Percentiles rank a stretch among this genome's conserved stretches.
Conservation (phyloP, 2,113 vertebrate genomes). For the Pangasianodon hypophthalmus region DNA sequence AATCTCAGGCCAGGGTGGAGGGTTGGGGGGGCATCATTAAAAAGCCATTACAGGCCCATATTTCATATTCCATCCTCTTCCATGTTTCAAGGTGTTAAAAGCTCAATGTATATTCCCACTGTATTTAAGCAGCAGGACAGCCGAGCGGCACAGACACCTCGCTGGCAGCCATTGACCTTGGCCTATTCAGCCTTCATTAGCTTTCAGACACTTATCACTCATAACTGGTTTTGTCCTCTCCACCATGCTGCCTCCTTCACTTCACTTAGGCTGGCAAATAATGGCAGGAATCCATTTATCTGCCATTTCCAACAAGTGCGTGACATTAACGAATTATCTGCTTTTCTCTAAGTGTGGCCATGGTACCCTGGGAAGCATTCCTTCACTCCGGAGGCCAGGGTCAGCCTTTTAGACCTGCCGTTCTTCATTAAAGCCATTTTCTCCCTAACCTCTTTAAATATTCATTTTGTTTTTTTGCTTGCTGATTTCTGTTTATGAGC, state of each 20-base stretch:
- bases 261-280: slow-evolving; percentile 82
- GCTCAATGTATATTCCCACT: slow-evolving; percentile 81
- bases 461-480: slow-evolving; percentile 68
- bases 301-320: slow-evolving; percentile 83
- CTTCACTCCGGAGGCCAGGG: slow-evolving; percentile 70
- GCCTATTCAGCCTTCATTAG: slow-evolving; percentile 81
- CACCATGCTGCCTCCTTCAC: slow-evolving; percentile 76
- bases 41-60: slow-evolving; percentile 82
- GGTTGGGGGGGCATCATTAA: slow-evolving; percentile 80
- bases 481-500: slow-evolving; percentile 71
- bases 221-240: slow-evolving; percentile 81
- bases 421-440: slow-evolving; percentile 71
- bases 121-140: slow-evolving; percentile 78
- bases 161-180: slow-evolving; percentile 81
- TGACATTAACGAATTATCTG: slow-evolving; percentile 83
- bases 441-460: slow-evolving; percentile 78
- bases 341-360: slow-evolving; percentile 81
- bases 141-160: slow-evolving; percentile 73
- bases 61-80: slow-evolving; percentile 78
- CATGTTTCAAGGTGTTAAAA: slow-evolving; percentile 84
- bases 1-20: slow-evolving; percentile 79
- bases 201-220: slow-evolving; percentile 86
- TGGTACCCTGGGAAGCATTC: slow-evolving; percentile 80
- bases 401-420: slow-evolving; percentile 71
- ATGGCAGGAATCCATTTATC: slow-evolving; percentile 85